phyloP scores from a whole-genome alignment of 23 tunicate species.

The Halocynthia aurantium region DNA sequence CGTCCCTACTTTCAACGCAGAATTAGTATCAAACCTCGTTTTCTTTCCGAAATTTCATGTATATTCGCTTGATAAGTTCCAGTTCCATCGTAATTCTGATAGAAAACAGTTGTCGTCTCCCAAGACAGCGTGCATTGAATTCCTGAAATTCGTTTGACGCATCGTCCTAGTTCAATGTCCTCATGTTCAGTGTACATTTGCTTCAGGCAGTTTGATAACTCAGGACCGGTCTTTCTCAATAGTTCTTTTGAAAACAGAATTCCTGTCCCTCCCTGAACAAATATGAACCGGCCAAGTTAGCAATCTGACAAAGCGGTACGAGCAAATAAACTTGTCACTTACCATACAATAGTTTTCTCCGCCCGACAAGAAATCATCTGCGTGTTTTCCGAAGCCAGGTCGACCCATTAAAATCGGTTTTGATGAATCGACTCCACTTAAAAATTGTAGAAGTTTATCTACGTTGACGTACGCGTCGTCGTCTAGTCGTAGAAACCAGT shows the following conservation, averaged over 20 bases:
- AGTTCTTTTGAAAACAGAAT: conserved; percentile 42
- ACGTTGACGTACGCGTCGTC: conserved; percentile 83
- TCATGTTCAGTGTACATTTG: conserved; percentile 73
- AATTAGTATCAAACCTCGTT: conserved; percentile 1
- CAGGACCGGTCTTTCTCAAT: conserved; percentile 44
- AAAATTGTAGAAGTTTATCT: conserved; percentile 35
- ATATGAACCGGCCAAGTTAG: background rate
- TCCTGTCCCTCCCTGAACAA: conserved; percentile 72
- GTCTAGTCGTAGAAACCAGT: conserved; percentile 95
- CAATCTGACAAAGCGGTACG: background rate
- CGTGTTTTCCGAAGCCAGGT: conserved; percentile 89
- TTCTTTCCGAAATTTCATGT: conserved; percentile 1
- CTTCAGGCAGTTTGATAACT: conserved; percentile 34
- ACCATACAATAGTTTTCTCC: conserved; percentile 97
- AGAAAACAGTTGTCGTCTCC: conserved; percentile 31
- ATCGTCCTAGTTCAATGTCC: conserved; percentile 89
- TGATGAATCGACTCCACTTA: conserved; percentile 58
- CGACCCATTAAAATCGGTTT: conserved; percentile 71
- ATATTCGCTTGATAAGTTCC: conserved; percentile 15
- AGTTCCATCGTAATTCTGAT: conserved; percentile 37
- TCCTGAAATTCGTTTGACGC: conserved; percentile 34
- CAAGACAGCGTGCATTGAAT: conserved; percentile 44
- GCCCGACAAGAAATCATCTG: conserved; percentile 41
- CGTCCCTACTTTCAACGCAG: too few relatives aligned
- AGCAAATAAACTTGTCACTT: conserved; percentile 3